A percentile compares a stretch with the other conserved stretches of the same genome.
Evolutionary conservation across 30 jellyfish, hydroid and myxozoan species (phyloP).

Genomic region (Hydractinia echinata): DNA sequence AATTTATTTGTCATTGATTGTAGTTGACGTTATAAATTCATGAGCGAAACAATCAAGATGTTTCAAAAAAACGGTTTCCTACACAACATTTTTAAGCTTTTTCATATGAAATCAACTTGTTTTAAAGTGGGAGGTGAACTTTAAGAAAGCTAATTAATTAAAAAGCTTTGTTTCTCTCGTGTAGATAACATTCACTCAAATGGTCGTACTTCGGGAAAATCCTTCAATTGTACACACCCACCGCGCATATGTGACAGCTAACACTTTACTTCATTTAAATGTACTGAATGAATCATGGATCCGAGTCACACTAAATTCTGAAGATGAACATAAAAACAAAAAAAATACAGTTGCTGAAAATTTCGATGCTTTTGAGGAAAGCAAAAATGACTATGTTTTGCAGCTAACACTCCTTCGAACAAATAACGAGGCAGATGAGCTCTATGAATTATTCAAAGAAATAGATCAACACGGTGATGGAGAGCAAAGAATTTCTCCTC

Average conservation of each 20-base stretch:
- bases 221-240: neutral
- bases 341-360: conserved; percentile 2
- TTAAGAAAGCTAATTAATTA: too few relatives aligned
- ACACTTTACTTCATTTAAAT: conserved; percentile 21
- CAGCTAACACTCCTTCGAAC: neutral
- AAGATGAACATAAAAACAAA: neutral
- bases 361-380: neutral
- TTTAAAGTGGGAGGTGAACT: too few relatives aligned
- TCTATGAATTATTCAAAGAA: neutral
- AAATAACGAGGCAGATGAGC: neutral
- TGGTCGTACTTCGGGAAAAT: conserved; percentile 22
- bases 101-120: too few relatives aligned
- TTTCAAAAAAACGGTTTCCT: too few relatives aligned
- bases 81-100: too few relatives aligned
- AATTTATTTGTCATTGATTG: too few relatives aligned
- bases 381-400: neutral
- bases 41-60: too few relatives aligned
- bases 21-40: too few relatives aligned
- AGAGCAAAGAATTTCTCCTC: too few relatives aligned
- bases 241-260: conserved; percentile 17
- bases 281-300: conserved; percentile 23
- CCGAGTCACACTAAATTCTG: neutral
- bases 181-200: neutral
- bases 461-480: neutral
- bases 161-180: too few relatives aligned